phyloP scores from a whole-genome alignment of 2,888 invertebrate genomes.

The Tanaodytes sp. region DNA sequence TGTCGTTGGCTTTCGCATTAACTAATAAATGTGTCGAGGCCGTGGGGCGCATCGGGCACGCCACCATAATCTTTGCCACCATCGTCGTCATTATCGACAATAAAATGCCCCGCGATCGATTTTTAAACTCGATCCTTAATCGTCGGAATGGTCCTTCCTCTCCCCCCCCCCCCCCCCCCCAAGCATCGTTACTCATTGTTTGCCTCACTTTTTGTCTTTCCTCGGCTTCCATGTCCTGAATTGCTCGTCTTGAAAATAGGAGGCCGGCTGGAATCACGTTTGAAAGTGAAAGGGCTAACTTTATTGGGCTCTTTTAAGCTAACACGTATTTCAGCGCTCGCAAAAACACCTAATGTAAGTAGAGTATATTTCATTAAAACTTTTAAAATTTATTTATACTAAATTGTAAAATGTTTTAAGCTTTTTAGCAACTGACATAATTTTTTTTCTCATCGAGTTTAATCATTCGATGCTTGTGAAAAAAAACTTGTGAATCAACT shows the following conservation, averaged over 20 bases:
- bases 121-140: slow-evolving; percentile 50
- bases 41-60: not conserved
- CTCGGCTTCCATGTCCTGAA: slow-evolving; percentile 19
- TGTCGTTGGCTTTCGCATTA: slow-evolving; percentile 10
- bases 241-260: slow-evolving; percentile 17
- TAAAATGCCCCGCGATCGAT: slow-evolving; percentile 38
- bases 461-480: too few relatives aligned
- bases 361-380: too few relatives aligned
- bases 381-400: too few relatives aligned
- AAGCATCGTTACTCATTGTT: slow-evolving; percentile 51
- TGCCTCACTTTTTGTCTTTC: slow-evolving; percentile 42
- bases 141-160: too few relatives aligned
- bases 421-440: too few relatives aligned
- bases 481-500: too few relatives aligned
- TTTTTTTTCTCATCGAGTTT: too few relatives aligned
- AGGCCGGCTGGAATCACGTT: slow-evolving; percentile 21
- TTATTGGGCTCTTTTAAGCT: slow-evolving; percentile 34
- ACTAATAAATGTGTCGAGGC: slow-evolving; percentile 20
- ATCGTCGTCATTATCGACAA: too few relatives aligned
- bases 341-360: too few relatives aligned
- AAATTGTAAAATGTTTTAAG: too few relatives aligned
- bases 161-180: too few relatives aligned
- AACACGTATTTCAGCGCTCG: slow-evolving; percentile 12
- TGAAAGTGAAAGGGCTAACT: slow-evolving; percentile 32
- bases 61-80: too few relatives aligned